A percentile compares a stretch with the other conserved stretches of the same genome.
Conservation (phyloP, 2,113 vertebrate species). For the Todiramphus chloris region DNA sequence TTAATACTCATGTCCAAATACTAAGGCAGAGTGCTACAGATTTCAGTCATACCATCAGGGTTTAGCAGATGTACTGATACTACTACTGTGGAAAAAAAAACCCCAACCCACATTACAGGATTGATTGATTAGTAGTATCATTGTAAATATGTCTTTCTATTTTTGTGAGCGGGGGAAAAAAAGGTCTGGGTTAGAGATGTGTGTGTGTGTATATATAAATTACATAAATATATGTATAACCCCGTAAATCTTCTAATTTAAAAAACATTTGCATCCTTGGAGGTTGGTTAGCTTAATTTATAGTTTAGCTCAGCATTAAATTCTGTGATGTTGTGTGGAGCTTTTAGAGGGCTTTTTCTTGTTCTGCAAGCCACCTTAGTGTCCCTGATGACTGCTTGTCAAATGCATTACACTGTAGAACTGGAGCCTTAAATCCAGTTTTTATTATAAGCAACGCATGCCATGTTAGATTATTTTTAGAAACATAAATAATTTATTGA, state of each 20-base stretch:
- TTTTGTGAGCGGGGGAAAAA: background rate
- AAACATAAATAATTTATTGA: constrained; percentile 48
- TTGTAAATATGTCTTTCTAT: background rate
- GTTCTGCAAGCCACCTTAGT: background rate
- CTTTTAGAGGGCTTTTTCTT: constrained; percentile 7
- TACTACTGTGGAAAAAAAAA: background rate
- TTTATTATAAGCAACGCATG: constrained; percentile 32
- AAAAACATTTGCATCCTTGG: background rate
- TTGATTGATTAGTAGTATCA: background rate
- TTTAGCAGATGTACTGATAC: background rate
- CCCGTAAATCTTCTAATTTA: background rate
- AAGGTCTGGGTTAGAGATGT: background rate
- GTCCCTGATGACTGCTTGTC: background rate
- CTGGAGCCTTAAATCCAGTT: constrained; percentile 4
- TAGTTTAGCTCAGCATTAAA: background rate
- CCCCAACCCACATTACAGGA: background rate
- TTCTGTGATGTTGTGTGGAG: background rate
- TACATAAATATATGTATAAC: too few species aligned
- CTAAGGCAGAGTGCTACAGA: background rate
- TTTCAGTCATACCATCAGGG: background rate
- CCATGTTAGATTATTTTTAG: constrained; percentile 46
- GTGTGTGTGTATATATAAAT: too few species aligned
- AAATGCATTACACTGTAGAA: background rate
- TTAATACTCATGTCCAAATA: background rate
- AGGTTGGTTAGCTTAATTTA: background rate